Percentiles rank a stretch among this genome's conserved stretches.
Evolutionary conservation across 2,888 invertebrate genomes (phyloP).

Genomic region (Scaptomyza flava): DNA sequence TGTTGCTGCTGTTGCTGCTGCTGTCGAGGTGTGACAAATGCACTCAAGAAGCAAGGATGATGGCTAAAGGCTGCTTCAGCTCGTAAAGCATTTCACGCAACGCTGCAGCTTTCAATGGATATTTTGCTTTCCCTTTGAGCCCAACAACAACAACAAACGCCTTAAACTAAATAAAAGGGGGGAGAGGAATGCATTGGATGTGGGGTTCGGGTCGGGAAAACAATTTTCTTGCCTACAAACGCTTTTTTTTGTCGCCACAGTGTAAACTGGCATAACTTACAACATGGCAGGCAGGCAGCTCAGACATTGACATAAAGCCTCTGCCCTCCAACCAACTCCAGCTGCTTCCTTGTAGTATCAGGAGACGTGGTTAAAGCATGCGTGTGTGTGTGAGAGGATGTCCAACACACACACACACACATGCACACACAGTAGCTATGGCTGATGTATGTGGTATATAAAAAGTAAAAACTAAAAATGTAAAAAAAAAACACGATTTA

Average conservation of each 20-base stretch:
- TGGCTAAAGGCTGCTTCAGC: constrained; percentile 23
- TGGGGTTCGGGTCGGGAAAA: constrained; percentile 47
- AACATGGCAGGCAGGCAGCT: constrained; percentile 78
- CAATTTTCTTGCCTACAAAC: constrained; percentile 73
- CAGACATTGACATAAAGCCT: constrained; percentile 77
- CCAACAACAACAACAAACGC: constrained; percentile 12
- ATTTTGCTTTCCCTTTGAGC: constrained; percentile 73
- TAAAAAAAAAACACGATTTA: constrained; percentile 34
- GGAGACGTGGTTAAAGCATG: constrained; percentile 55
- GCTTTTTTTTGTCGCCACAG: constrained; percentile 37
- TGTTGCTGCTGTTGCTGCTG: constrained; percentile 12
- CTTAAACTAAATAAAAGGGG: constrained; percentile 35
- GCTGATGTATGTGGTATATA: constrained; percentile 40
- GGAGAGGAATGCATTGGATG: neutral
- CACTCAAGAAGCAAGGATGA: constrained; percentile 64
- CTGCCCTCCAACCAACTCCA: constrained; percentile 12
- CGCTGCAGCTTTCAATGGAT: constrained; percentile 78
- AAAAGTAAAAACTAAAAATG: constrained; percentile 61
- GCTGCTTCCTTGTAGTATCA: constrained; percentile 14
- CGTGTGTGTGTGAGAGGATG: constrained; percentile 46
- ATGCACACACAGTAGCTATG: constrained; percentile 43
- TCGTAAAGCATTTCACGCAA: constrained; percentile 79
- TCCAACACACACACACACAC: constrained; percentile 20
- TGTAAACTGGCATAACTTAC: constrained; percentile 75
- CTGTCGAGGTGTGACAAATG: constrained; percentile 77